These are phyloP conservation scores for Drosophila sturtevanti DNA, from an alignment of 1,140 invertebrate species.

Conservation along the genomic window DNA sequence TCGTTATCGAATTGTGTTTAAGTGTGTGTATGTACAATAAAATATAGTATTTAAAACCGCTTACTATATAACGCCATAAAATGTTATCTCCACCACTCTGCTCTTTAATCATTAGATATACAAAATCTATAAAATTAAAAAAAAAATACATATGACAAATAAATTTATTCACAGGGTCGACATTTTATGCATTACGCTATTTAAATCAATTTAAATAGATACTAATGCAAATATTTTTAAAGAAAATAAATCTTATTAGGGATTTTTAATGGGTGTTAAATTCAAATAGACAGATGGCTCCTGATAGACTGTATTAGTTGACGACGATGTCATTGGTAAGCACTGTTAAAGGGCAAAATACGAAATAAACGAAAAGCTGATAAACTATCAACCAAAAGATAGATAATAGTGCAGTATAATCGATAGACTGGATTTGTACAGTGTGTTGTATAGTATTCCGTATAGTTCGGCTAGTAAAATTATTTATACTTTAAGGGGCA, in stretches of 20 bases:
- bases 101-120: background rate
- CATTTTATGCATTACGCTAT: background rate
- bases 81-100: background rate
- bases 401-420: background rate
- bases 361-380: background rate
- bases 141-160: constrained; percentile 26
- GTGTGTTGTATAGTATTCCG: background rate
- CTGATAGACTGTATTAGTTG: background rate
- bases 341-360: background rate
- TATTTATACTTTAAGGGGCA: background rate
- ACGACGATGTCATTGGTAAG: background rate
- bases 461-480: background rate
- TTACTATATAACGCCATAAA: constrained; percentile 2
- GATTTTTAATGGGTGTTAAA: background rate
- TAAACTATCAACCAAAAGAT: background rate
- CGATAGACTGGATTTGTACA: background rate
- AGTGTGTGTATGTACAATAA: constrained; percentile 29
- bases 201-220: constrained; percentile 10
- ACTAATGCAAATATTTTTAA: background rate
- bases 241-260: background rate
- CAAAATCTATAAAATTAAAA: constrained; percentile 14
- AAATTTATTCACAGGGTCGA: constrained; percentile 57
- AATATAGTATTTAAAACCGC: constrained; percentile 6
- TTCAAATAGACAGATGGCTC: background rate
- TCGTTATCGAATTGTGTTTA: background rate